A percentile compares a stretch with the other conserved stretches of the same genome.
phyloP scores from a whole-genome alignment of 2,797 vertebrate species.

The Oophaga sylvatica region DNA sequence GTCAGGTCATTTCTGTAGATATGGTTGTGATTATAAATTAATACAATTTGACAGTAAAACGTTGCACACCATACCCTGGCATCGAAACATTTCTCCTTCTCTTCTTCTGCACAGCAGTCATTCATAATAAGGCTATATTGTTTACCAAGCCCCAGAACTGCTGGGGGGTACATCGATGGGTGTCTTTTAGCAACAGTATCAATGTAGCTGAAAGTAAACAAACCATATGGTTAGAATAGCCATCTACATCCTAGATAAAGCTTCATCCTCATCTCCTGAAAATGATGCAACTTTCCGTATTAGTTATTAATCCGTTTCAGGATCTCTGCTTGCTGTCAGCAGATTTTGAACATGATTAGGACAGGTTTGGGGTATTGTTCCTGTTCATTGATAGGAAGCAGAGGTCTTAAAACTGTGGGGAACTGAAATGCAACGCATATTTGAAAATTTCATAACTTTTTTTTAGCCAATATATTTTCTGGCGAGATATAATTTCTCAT shows the following conservation, averaged over 20 bases:
- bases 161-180: constrained; percentile 54
- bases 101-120: constrained; percentile 64
- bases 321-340: background rate
- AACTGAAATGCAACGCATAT: background rate
- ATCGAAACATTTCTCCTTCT: constrained; percentile 57
- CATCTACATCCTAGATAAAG: background rate
- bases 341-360: background rate
- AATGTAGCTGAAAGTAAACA: constrained; percentile 58
- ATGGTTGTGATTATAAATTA: background rate
- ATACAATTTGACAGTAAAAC: background rate
- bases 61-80: constrained; percentile 17
- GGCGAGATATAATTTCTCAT: no score
- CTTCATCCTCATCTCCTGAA: background rate
- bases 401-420: background rate
- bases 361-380: background rate
- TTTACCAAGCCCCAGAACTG: constrained; percentile 63
- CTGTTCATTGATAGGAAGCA: background rate
- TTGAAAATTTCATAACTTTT: background rate
- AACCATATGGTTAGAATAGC: background rate
- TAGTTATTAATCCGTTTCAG: background rate
- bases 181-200: constrained; percentile 64
- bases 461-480: no score
- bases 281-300: background rate
- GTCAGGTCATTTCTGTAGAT: background rate
- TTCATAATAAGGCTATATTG: constrained; percentile 60